Evolutionary conservation across 2,888 invertebrate genomes (phyloP), one percentile per base, ranked within the genome.

Genomic region (Coenonympha arcania): DNA sequence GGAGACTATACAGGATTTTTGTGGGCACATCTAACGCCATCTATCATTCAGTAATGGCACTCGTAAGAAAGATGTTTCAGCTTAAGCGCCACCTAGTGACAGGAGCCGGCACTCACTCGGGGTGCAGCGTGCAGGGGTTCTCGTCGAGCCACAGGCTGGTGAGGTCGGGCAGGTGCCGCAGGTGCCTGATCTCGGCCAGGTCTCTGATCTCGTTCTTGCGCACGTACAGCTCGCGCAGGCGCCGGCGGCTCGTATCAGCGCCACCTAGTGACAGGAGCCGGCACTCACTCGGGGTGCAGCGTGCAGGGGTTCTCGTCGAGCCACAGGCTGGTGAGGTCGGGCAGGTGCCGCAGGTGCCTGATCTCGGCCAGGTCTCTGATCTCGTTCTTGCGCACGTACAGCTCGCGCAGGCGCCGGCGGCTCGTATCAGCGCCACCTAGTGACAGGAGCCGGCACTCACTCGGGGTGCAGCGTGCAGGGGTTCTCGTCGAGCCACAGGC

Each of bases 111-210:
- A 11, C 28, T 30, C 28, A 90, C 90, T 87, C 87, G n/a, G 88
- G 79, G 50, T 90, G 89, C 50, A 90, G 90, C 33, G 95, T 93
- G 83, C 96, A 97, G 3, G 98, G 97, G 88, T 98, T 98, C 85
- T 98, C 98, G 50, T 94, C 95, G n/a, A 98, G 89, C 95, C 96
- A 96, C 37, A 98, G 88, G 70, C 92, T 92, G 62, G 91, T 91
- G 54, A 98, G 89, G 59, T 91, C 90, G 2, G 93, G 90, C 63
- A 95, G 84, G 55, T 89, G 88, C 65, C 92, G 90, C 56, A 96
- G 88, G 73, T 94, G 93, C 54, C 93, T 88, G 59, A 96, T 90
- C 87, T 96, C 94, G 63, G 90, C 89, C 45, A 96, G 83, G 68
- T 94, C 91, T 34, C 89, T 79, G 62, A 96, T 94, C 69, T 92